Base-by-base conservation (phyloP, 1,140 invertebrate species). In the Helicoverpa zea region DNA sequence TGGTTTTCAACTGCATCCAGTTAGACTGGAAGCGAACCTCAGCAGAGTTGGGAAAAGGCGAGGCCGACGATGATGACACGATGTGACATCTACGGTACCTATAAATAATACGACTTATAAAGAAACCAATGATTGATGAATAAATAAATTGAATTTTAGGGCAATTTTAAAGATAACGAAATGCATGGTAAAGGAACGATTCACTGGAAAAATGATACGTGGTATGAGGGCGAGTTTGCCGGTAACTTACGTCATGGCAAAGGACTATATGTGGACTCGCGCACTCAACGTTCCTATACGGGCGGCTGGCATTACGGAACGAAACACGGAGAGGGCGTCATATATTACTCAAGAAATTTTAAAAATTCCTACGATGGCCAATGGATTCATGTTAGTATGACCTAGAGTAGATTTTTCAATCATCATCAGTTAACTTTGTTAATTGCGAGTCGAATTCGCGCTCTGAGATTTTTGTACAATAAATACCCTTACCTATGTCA, bases 221-320 rank as follows among this genome's bases (percentile, higher is more conserved):
- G 94, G 91, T 96, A 96, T 81, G 92, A 96, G 83, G 96, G 96
- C 0, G 92, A 96, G 23, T 96, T 96, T 86, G 74, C 80, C 10
- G 91, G 94, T 12, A 96, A 96, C 75, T 85, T 95, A 77, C 95
- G 96, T 13, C 95, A 96, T 79, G 96, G 96, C 2, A 85, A 88
- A 74, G 96, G 96, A 2, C 84, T 93, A 2, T 94, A 95, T n/a
- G 95, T 96, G 23, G 87, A 96, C 68, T 93, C 92, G 29, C 88
- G 93, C 30, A 90, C 86, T n/a, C 90, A 93, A 83, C 88, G 91
- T 3, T 91, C 94, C 9, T 96, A 96, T 63, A 87, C 87, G 12
- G 96, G 96, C 3, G 83, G 92, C 4, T 96, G 96, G 96, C 80
- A 89, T 75, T 87, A 80, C 59, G 95, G 95, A 0, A 90, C 93